These are phyloP conservation scores for Zaprionus lachaisei DNA, from an alignment of 1,140 invertebrate species.

Conservation along the genomic window DNA sequence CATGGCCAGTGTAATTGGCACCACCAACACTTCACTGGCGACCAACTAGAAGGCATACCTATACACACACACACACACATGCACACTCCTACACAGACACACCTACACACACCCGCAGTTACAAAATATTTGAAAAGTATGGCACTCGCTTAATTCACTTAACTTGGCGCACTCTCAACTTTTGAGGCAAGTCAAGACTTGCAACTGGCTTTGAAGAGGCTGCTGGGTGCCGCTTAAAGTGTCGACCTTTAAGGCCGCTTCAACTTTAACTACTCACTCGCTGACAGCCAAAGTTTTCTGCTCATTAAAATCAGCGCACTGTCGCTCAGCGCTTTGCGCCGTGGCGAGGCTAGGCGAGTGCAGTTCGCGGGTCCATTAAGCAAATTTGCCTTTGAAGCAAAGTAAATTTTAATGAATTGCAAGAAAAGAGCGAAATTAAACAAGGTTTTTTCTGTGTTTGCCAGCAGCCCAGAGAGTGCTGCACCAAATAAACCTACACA, in stretches of 20 bases:
- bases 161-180: slow-evolving; percentile 49
- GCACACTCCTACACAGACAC: too few relatives aligned
- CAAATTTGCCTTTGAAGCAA: slow-evolving; percentile 35
- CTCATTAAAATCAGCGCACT: slow-evolving; percentile 45
- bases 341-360: background rate
- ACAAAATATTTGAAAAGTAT: slow-evolving; percentile 57
- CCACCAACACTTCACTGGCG: slow-evolving; percentile 21
- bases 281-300: slow-evolving; percentile 39
- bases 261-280: slow-evolving; percentile 21
- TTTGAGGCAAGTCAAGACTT: slow-evolving; percentile 48
- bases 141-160: slow-evolving; percentile 73
- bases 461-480: background rate
- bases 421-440: slow-evolving; percentile 37
- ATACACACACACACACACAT: background rate
- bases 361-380: slow-evolving; percentile 28
- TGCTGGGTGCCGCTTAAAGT: slow-evolving; percentile 55
- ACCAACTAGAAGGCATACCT: slow-evolving; percentile 1
- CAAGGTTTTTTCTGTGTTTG: slow-evolving; percentile 10
- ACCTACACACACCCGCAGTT: background rate
- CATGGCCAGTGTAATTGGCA: slow-evolving; percentile 41
- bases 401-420: slow-evolving; percentile 43
- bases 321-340: background rate
- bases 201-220: too few relatives aligned
- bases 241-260: slow-evolving; percentile 34
- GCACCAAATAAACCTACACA: background rate